Base-by-base conservation (phyloP, 2,797 vertebrate species). In the Avahi laniger region DNA sequence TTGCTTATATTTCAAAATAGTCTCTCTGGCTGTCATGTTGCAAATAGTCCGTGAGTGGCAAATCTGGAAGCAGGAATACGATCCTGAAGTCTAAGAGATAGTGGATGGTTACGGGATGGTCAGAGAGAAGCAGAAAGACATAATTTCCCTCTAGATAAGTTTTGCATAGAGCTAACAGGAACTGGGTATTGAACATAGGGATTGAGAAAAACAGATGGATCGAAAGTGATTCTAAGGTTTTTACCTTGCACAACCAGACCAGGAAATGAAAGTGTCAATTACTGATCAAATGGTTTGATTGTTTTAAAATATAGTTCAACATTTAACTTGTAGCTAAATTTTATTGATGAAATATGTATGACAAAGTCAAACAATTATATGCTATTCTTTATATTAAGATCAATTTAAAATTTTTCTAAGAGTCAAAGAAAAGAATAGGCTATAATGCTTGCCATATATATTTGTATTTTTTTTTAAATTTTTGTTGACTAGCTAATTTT, bases 391-490 rank as follows among this genome's bases (percentile, higher is more conserved):
- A 28, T 84, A 61, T 86, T 8, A 88, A 67, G 46, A 91, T 76
- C 46, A 54, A 97, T 7, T 70, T 86, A 15, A 67, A 86, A 95
- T 69, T 83, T 96, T 96, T 30, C 67, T 65, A 43, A 33, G 84
- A 80, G 26, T 89, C 28, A 73, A 43, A 50, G 33, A 92, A 28
- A 38, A 90, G 54, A 18, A 50, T 75, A 72, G n/a, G 63, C 15
- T 91, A 33, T 22, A 83, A 33, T 94, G 28, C 43, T 50, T 18
- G n/a, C 33, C 28, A 59, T 63, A 69, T 95, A 80, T 57, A 82
- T 61, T 96, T 70, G 8, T 54, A 6, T 54, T 54, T 18, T 54
- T 54, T 54, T 54, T 22, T 54, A 7, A 54, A 54, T 54, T 54
- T 54, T 54, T 54, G 18, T 54, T 22, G 52, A 54, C 6, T 7